phyloP scores from a whole-genome alignment of 1,140 invertebrate genomes.

The Temnothorax longispinosus region DNA sequence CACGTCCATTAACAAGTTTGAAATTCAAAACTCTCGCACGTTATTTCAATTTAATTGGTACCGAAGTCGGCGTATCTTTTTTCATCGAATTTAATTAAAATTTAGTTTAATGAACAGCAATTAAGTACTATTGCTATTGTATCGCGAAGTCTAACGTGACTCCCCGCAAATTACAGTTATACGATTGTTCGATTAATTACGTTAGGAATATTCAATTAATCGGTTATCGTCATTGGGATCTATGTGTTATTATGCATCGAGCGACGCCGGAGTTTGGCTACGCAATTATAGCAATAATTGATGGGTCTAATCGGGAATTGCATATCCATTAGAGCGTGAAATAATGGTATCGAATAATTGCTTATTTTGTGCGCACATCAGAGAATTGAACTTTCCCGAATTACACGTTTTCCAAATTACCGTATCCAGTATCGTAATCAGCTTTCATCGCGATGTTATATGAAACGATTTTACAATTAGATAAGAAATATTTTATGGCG shows the following conservation, averaged over 20 bases:
- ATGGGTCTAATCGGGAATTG: slow-evolving; percentile 45
- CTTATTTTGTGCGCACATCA: neutral
- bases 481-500: neutral
- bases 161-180: slow-evolving; percentile 1
- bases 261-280: neutral
- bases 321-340: neutral
- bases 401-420: slow-evolving; percentile 7
- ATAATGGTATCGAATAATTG: slow-evolving; percentile 25
- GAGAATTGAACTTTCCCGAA: neutral
- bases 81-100: slow-evolving; percentile 59
- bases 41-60: slow-evolving; percentile 46
- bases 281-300: slow-evolving; percentile 52
- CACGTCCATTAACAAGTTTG: slow-evolving; percentile 16
- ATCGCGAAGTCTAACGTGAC: neutral
- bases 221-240: slow-evolving; percentile 23
- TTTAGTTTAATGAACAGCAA: neutral
- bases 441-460: neutral
- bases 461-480: neutral
- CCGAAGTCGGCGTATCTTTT: slow-evolving; percentile 5
- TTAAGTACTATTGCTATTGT: neutral
- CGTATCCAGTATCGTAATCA: neutral
- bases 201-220: slow-evolving; percentile 24
- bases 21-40: neutral
- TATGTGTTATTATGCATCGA: slow-evolving; percentile 29
- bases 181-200: slow-evolving; percentile 16